A percentile compares a stretch with the other conserved stretches of the same genome.
Evolutionary conservation across 2,888 invertebrate species (phyloP).

Genomic region (Philopedon plagiatum): DNA sequence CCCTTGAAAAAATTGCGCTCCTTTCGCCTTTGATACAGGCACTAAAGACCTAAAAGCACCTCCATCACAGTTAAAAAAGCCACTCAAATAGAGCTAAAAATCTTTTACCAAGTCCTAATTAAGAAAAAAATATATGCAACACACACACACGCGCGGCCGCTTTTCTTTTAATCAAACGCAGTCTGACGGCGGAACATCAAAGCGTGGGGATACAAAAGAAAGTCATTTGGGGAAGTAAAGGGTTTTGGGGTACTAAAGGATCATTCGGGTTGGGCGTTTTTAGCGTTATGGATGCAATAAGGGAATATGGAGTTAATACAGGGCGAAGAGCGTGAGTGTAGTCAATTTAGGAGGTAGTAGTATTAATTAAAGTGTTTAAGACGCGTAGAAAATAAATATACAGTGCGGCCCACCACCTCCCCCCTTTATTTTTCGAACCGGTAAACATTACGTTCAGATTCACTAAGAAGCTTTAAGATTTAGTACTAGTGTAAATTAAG

Average conservation of each 20-base stretch:
- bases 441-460: too few relatives aligned
- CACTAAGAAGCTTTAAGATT: too few relatives aligned
- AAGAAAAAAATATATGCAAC: slow-evolving; percentile 45
- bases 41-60: slow-evolving; percentile 23
- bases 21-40: slow-evolving; percentile 37
- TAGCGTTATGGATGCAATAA: neutral
- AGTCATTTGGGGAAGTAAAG: slow-evolving; percentile 47
- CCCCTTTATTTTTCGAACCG: too few relatives aligned
- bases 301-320: too few relatives aligned
- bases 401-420: too few relatives aligned
- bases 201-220: slow-evolving; percentile 40
- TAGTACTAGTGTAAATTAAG: too few relatives aligned
- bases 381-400: too few relatives aligned
- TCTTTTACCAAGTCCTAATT: slow-evolving; percentile 43
- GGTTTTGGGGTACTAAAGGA: slow-evolving; percentile 12
- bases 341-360: too few relatives aligned
- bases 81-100: slow-evolving; percentile 43
- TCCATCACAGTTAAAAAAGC: slow-evolving; percentile 43
- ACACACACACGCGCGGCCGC: slow-evolving; percentile 27
- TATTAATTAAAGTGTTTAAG: too few relatives aligned
- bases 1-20: slow-evolving; percentile 20
- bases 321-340: too few relatives aligned
- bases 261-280: slow-evolving; percentile 13
- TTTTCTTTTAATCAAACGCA: slow-evolving; percentile 38
- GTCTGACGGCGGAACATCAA: slow-evolving; percentile 34